Base-by-base conservation (phyloP, 1,140 invertebrate genomes). In the Aphidius gifuensis region DNA sequence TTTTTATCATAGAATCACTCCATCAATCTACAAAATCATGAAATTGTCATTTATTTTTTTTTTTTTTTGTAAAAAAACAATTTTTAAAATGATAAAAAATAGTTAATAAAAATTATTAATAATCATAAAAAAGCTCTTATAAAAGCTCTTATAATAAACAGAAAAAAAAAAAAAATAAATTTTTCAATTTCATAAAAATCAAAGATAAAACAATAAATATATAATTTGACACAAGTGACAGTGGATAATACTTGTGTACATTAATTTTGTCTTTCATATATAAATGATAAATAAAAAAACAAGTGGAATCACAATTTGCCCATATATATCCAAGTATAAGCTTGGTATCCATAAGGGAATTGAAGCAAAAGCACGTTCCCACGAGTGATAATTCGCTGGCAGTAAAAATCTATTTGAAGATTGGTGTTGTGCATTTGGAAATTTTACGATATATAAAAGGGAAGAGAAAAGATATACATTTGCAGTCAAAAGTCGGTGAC, bases 321-420 rank as follows among this genome's bases (percentile, higher is more conserved):
- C 23, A 32, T 32, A 32, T 32, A 32, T 42, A n/a, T 38, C 47
- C 23, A 56, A 58, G 56, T 60, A 61, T 58, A 63, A 66, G 45
- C 42, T 56, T 47, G 51, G 58, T 48, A 46, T 49, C 21, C 50
- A 46, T 48, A 45, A 23, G 6, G 23, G 48, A 44, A 38, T 7
- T 39, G 6, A 32, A 48, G 23, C 40, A 43, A 43, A 55, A 11
- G 39, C 21, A 58, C n/a, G 42, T 68, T 68, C 64, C 66, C 64
- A 68, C 64, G 62, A 46, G 58, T 43, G 53, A 68, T 68, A 66
- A 64, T 68, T 63, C 57, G 56, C 53, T 53, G 54, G 66, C 66
- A 72, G 68, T 72, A 66, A 76, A 74, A 73, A 73, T 76, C 71
- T 71, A 78, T 76, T 73, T 71, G 65, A 64, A 67, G 65, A 73